Percentiles rank a stretch among this genome's conserved stretches.
These are phyloP conservation scores for Monochamus saltuarius DNA, from an alignment of 1,140 invertebrate species.

Conservation along the genomic window DNA sequence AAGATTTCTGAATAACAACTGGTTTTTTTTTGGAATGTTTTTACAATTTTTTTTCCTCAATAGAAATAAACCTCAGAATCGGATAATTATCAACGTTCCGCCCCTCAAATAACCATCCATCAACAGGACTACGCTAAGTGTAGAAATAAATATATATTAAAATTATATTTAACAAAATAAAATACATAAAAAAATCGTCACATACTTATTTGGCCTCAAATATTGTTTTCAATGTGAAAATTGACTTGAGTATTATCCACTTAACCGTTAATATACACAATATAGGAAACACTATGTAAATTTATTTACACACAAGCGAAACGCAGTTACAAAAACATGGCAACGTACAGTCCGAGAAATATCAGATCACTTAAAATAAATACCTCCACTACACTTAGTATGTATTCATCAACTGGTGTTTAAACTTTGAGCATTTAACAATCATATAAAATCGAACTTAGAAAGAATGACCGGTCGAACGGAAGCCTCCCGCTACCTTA, in stretches of 20 bases:
- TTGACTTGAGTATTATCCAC: constrained; percentile 22
- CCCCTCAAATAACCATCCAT: constrained; percentile 12
- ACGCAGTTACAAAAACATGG: background rate
- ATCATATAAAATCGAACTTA: background rate
- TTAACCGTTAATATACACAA: constrained; percentile 20
- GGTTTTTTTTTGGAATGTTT: constrained; percentile 20
- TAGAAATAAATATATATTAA: constrained; percentile 23
- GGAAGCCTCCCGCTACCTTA: too few species aligned
- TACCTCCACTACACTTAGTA: background rate
- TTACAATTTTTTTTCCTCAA: constrained; percentile 15
- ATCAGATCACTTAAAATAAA: background rate
- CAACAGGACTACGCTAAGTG: background rate
- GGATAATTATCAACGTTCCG: background rate
- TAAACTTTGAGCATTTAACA: constrained; percentile 16
- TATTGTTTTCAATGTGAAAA: constrained; percentile 12
- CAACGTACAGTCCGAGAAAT: background rate
- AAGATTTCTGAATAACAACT: constrained; percentile 1
- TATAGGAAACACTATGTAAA: constrained; percentile 11
- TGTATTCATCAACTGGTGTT: constrained; percentile 1
- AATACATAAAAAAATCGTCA: constrained; percentile 21
- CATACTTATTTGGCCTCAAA: constrained; percentile 24
- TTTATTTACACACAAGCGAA: constrained; percentile 19
- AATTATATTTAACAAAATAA: constrained; percentile 20
- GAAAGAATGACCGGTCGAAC: too few species aligned
- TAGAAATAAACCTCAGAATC: constrained; percentile 16